These are phyloP conservation scores for Cyanistes caeruleus DNA, from an alignment of 2,113 vertebrate species.

Conservation along the genomic window DNA sequence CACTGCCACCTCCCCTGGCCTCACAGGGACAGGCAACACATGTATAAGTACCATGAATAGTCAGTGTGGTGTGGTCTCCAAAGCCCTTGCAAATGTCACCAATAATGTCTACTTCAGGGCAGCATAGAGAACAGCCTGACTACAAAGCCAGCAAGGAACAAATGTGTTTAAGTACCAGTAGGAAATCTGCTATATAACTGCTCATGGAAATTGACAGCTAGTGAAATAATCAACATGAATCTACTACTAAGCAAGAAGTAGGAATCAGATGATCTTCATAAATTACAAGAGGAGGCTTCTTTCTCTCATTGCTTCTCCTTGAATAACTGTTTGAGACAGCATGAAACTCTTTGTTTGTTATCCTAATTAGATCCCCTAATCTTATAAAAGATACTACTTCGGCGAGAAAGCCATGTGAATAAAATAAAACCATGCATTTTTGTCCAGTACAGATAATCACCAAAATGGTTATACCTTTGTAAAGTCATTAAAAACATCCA, in stretches of 20 bases:
- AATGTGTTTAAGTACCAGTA: not conserved
- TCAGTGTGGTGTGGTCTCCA: not conserved
- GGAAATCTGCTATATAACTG: not conserved
- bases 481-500: not conserved
- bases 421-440: not conserved
- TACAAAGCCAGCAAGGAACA: not conserved
- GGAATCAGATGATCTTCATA: not conserved
- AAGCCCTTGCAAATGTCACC: not conserved
- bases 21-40: rapidly evolving
- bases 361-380: not conserved
- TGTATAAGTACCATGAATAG: not conserved
- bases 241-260: not conserved
- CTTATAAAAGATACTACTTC: not conserved
- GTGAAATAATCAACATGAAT: not conserved
- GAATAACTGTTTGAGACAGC: not conserved
- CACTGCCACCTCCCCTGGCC: not conserved
- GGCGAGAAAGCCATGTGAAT: not conserved
- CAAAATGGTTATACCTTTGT: not conserved
- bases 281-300: not conserved
- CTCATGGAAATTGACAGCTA: not conserved
- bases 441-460: not conserved
- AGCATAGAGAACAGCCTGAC: not conserved
- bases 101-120: not conserved
- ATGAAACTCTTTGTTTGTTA: not conserved
- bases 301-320: not conserved